Evolutionary conservation across 2,113 vertebrate species (phyloP), one percentile per base, ranked within the genome.

Genomic region (Syrmaticus mikado): DNA sequence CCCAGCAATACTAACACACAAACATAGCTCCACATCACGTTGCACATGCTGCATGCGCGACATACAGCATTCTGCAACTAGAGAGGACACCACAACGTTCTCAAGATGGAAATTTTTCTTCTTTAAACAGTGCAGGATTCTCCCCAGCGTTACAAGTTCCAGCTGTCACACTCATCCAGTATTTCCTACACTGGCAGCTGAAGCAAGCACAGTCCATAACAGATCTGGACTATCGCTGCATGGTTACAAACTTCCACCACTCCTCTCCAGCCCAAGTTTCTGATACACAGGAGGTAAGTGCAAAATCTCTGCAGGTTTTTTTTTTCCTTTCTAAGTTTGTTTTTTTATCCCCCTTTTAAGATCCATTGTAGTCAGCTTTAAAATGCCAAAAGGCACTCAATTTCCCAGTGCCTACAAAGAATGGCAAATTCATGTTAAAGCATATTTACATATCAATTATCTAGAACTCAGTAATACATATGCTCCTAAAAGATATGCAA

Each of bases 381-480:
- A 90, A 93, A 94, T 65, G 68, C 85, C 82, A 94, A 64, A 55
- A 94, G 73, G 43, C 90, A 90, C 67, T 94, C 80, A 86, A 41
- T 61, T 86, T 96, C 89, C 83, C 88, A 84, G 85, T 75, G 76
- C 41, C 85, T 64, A 74, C 87, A 94, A 96, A 93, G 81, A 92
- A 96, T 21, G 41, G 61, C 55, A 96, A 68, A 94, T 64, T 93
- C 76, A 74, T 24, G 43, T 52, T 83, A 71, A 92, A 93, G 32
- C 67, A 60, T 71, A 93, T 96, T 91, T 96, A 94, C 82, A 77
- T 85, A 95, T 85, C 90, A 93, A 89, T 94, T 93, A 95, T 80
- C 87, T 74, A 60, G 60, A 65, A 79, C 78, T 85, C 72, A 41
- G 55, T 46, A 74, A 52, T 85, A 92, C 84, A 90, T 12, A 70